Conservation (phyloP, 2,797 vertebrate species). For the Periparus ater region DNA sequence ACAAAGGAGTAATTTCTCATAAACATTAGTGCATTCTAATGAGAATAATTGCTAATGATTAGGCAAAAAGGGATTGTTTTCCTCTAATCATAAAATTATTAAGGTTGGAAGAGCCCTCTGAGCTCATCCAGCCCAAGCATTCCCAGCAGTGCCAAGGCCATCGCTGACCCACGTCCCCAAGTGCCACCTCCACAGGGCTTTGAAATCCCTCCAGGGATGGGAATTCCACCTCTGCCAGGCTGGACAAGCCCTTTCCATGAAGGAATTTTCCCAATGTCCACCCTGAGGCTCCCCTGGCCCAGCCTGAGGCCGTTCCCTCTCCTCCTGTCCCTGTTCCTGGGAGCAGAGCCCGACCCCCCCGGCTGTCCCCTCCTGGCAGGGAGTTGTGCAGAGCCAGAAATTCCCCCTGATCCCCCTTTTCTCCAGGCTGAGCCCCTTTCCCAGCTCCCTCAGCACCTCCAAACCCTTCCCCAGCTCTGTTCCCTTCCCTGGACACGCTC, state of each 20-base stretch:
- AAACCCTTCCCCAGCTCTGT: rapidly evolving
- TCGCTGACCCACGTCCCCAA: rapidly evolving
- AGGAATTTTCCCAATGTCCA: neutral
- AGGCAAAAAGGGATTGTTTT: neutral
- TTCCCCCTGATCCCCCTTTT: neutral
- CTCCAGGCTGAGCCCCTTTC: neutral
- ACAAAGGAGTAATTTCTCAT: neutral
- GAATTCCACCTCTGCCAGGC: rapidly evolving
- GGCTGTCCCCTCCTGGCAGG: neutral
- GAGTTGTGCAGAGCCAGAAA: neutral
- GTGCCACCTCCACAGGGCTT: rapidly evolving
- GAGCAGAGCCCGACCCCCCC: neutral
- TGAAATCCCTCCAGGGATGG: neutral
- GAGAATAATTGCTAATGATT: slow-evolving; percentile 20
- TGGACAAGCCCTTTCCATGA: rapidly evolving
- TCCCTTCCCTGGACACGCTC: rapidly evolving
- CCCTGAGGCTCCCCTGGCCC: rapidly evolving
- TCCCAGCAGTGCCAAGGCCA: neutral
- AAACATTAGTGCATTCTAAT: slow-evolving; percentile 1
- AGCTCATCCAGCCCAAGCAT: rapidly evolving
- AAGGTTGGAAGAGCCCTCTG: neutral
- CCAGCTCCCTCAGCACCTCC: neutral
- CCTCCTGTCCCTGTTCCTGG: neutral
- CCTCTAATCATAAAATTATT: neutral
- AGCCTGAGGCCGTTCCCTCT: neutral